These are phyloP conservation scores for Cerceris rybyensis DNA, from an alignment of 2,888 invertebrate genomes.

Conservation along the genomic window DNA sequence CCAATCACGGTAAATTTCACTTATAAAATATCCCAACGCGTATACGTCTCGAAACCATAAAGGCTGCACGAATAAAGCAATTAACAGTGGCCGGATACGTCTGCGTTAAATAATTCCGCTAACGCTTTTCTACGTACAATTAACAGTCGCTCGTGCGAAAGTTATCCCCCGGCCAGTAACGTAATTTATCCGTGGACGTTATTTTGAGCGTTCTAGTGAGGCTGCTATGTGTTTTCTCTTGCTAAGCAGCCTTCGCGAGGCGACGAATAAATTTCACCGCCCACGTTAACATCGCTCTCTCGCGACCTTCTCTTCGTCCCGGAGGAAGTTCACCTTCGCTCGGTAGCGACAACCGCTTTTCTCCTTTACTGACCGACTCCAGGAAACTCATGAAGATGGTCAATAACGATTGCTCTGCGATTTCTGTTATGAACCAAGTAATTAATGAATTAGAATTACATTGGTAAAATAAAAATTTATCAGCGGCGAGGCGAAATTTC, in stretches of 20 bases:
- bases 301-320: not conserved
- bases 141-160: not conserved
- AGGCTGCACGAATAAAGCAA: not conserved
- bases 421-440: no score
- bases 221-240: not conserved
- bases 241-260: not conserved
- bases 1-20: not conserved
- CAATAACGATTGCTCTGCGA: no score
- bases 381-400: not conserved
- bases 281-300: conserved; percentile 11
- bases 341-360: conserved; percentile 3
- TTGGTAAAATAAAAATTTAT: no score
- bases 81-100: not conserved
- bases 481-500: no score
- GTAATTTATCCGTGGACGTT: not conserved
- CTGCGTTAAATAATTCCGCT: conserved; percentile 3
- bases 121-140: conserved; percentile 2
- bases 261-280: conserved; percentile 22
- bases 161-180: not conserved
- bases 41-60: not conserved
- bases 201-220: not conserved
- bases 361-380: conserved; percentile 6
- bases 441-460: no score
- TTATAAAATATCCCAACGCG: no score
- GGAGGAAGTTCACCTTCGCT: conserved; percentile 5